Evolutionary conservation across 2,797 vertebrate genomes (phyloP).

Genomic region (Geotrypetes seraphini): DNA sequence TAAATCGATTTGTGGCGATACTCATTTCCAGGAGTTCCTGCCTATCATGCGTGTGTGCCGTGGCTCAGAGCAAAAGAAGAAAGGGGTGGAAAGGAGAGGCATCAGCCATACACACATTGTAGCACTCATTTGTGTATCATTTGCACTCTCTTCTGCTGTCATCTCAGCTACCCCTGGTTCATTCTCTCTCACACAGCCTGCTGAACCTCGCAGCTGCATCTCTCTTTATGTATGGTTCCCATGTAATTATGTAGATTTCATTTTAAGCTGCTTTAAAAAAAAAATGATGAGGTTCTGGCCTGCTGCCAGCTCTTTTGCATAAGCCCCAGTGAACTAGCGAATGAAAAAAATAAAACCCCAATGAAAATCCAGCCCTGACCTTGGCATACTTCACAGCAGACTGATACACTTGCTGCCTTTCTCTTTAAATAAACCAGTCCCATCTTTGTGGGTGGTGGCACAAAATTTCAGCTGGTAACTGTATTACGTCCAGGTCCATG

Average conservation of each 20-base stretch:
- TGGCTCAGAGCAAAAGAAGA: constrained; percentile 42
- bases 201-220: constrained; percentile 62
- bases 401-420: too few relatives aligned
- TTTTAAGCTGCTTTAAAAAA: constrained; percentile 73
- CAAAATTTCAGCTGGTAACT: too few relatives aligned
- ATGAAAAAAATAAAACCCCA: constrained; percentile 14
- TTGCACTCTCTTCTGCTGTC: constrained; percentile 52
- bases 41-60: constrained; percentile 28
- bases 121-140: constrained; percentile 60
- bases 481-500: too few relatives aligned
- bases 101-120: constrained; percentile 58
- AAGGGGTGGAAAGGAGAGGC: constrained; percentile 54
- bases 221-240: constrained; percentile 69
- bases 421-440: too few relatives aligned
- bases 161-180: constrained; percentile 54
- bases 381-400: too few relatives aligned
- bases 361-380: too few relatives aligned
- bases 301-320: constrained; percentile 59
- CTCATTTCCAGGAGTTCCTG: constrained; percentile 35
- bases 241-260: constrained; percentile 72
- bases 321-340: constrained; percentile 40
- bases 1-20: constrained; percentile 49
- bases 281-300: constrained; percentile 65
- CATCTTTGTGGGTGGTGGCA: too few relatives aligned
- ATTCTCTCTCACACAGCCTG: constrained; percentile 43